Base-by-base conservation (phyloP, 2,888 invertebrate genomes). In the Hirtodrosophila cameraria region DNA sequence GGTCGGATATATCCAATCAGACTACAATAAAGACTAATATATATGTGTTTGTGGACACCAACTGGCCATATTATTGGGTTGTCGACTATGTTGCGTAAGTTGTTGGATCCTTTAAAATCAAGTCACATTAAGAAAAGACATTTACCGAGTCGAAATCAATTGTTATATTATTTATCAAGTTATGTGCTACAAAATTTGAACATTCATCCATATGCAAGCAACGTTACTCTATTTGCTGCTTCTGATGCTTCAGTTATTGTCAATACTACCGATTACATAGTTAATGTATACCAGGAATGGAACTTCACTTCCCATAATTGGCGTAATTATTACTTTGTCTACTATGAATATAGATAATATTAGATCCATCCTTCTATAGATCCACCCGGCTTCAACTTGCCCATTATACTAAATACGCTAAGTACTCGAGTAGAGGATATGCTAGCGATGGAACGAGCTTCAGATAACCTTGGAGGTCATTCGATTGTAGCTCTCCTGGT, bases 131-230 rank as follows among this genome's bases (percentile, higher is more conserved):
- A n/a, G n/a, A n/a, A n/a, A n/a, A n/a, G n/a, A n/a, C n/a, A n/a
- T n/a, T n/a, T n/a, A n/a, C n/a, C n/a, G n/a, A n/a, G n/a, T n/a
- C n/a, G n/a, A n/a, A n/a, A n/a, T 13, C 2, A 23, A 20, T 23
- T 2, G 3, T 11, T 13, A 3, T 1, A 16, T 23, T 16, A 11
- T 3, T 11, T 12, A 16, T 18, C 0, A 41, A 93, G 93, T 9
- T 90, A 91, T 72, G 89, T 95, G 1, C 86, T 94, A 23, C 93
- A 94, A 45, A 91, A 92, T 39, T 91, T 94, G 15, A 94, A 95
- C 83, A 92, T 96, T 7, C 93, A 93, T 76, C 94, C 92, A 63
- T 94, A 92, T 81, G 94, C 94, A 36, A 94, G 95, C 57, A 94
- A 93, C 68, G 92, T 94, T 11, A 95, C 94, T 0, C 73, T 96